These are phyloP conservation scores for Conopomorpha cramerella DNA, from an alignment of 1,140 invertebrate species.

Conservation along the genomic window DNA sequence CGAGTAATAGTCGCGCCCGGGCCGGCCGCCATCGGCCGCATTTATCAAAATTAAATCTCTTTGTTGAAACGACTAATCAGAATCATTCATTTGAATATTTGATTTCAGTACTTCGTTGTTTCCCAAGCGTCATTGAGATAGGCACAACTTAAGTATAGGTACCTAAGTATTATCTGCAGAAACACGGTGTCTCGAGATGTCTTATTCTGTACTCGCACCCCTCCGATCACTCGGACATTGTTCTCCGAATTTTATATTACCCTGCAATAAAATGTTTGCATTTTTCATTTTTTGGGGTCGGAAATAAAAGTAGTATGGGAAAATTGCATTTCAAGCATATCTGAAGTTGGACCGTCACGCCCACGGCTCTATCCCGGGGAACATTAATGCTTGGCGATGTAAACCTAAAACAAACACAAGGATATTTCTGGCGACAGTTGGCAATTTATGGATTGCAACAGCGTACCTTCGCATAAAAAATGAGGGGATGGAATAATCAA, in stretches of 20 bases:
- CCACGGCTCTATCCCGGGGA: too few relatives aligned
- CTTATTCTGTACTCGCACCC: slow-evolving; percentile 38
- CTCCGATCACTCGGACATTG: slow-evolving; percentile 42
- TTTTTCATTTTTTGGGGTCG: slow-evolving; percentile 54
- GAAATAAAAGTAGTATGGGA: slow-evolving; percentile 49
- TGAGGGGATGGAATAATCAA: neutral
- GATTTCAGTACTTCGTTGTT: slow-evolving; percentile 37
- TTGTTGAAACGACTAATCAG: slow-evolving; percentile 48
- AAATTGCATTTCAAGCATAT: slow-evolving; percentile 58
- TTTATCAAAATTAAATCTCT: slow-evolving; percentile 57
- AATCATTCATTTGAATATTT: slow-evolving; percentile 53
- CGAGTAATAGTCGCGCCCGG: too few relatives aligned
- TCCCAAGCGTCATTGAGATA: slow-evolving; percentile 42
- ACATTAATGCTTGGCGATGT: too few relatives aligned
- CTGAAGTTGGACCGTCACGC: slow-evolving; percentile 32
- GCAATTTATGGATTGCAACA: slow-evolving; percentile 26
- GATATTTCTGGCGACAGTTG: slow-evolving; percentile 17
- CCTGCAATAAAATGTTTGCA: slow-evolving; percentile 51
- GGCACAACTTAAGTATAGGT: slow-evolving; percentile 6
- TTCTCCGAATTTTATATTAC: slow-evolving; percentile 51
- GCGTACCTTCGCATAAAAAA: slow-evolving; percentile 4
- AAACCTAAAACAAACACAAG: too few relatives aligned
- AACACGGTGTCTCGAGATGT: slow-evolving; percentile 11
- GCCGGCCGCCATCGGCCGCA: too few relatives aligned
- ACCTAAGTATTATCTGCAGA: slow-evolving; percentile 11